Evolutionary conservation across 2,888 invertebrate genomes (phyloP), one percentile per base, ranked within the genome.

Genomic region (Dryocosmus kuriphilus): DNA sequence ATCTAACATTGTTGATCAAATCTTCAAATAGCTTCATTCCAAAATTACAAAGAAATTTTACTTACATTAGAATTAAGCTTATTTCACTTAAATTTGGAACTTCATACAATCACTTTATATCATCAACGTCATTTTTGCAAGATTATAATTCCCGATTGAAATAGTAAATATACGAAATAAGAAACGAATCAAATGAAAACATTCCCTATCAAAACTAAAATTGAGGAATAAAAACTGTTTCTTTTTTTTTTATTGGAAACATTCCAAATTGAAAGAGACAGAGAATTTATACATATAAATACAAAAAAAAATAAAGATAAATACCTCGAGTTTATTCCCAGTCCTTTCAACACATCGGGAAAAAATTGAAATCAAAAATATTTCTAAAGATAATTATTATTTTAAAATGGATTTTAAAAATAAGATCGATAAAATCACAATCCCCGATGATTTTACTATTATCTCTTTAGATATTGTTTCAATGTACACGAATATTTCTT

Each of bases 291-390:
- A 51, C 27, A 22, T 22, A 55, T 22, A 60, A 0, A 57, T 27
- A 24, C 24, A 22, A 14, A 14, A 9, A 57, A 57, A 27, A 16
- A 24, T 16, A 6, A 60, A 60, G 24, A 60, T n/a, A n/a, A 2
- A 22, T 60, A 60, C 60, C 60, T 60, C 60, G 22, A 60, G 60
- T 60, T 60, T 27, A 60, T 1, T 27, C 27, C 60, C 16, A 14
- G 60, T 11, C 2, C 88, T 46, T 3, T 67, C 32, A 24, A 19
- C 16, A 41, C 62, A 11, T 11, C 80, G 80, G 32, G 76, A 67
- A 5, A 38, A n/a, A n/a, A n/a, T n/a, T n/a, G n/a, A n/a, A n/a
- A n/a, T n/a, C n/a, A n/a, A n/a, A n/a, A n/a, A n/a, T n/a, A n/a
- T n/a, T n/a, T n/a, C n/a, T n/a, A n/a, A n/a, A n/a, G n/a, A n/a